Evolutionary conservation across 2,888 invertebrate genomes (phyloP), one percentile per base, ranked within the genome.

Genomic region (Pristionchus maxplancki): DNA sequence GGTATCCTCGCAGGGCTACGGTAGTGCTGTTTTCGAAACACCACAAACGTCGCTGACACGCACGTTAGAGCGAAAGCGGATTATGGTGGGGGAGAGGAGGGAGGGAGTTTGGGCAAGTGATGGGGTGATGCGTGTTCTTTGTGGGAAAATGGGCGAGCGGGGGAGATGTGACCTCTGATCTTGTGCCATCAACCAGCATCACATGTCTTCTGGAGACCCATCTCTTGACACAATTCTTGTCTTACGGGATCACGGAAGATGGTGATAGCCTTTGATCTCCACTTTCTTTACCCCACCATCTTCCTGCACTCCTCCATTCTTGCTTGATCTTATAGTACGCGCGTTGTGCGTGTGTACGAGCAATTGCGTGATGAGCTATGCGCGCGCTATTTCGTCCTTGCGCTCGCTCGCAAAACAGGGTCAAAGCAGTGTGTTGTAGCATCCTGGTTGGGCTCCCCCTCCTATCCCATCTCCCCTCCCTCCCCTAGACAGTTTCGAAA

Each of bases 401-500:
- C 74, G 24, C 78, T 34, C 44, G 20, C 78, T n/a, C 78, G 24
- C 40, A 78, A 78, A 78, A 78, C 78, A 78, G 78, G 78, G 78
- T 78, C 78, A 78, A 78, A 48, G 78, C 44, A 78, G 44, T 48
- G 28, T 58, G 58, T 58, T 58, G 58, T 44, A 40, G 78, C 78
- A 78, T 78, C 78, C 78, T 78, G 78, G 78, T 78, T 78, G 44
- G 78, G 44, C 8, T 17, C 67, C 13, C 44, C 78, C 44, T 11
- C 78, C 28, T 48, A 17, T 28, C 71, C 71, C 37, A 1, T 24
- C 40, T 40, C 71, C 20, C 62, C 44, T 13, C 44, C 44, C 48
- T 48, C 78, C 48, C n/a, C 48, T 78, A 78, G 78, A 78, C 78
- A 78, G 78, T 78, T 78, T 78, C 40, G 37, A 78, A 78, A 78